Evolutionary conservation across 1,140 invertebrate genomes (phyloP).

Genomic region (Frieseomelitta varia): DNA sequence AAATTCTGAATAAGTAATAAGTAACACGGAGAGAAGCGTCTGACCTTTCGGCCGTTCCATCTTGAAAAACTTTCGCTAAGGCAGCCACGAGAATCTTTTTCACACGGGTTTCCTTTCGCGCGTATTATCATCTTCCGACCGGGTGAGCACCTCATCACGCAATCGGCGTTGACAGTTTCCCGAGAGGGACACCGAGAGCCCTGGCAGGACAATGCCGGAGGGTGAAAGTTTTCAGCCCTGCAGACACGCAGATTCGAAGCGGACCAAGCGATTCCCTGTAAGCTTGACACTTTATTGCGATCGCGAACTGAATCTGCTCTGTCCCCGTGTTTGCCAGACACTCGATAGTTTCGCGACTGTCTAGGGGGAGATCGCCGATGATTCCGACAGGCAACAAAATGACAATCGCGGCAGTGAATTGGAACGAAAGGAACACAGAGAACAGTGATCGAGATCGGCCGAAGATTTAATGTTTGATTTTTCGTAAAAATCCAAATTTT

Average conservation of each 20-base stretch:
- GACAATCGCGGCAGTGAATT: neutral
- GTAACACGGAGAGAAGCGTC: neutral
- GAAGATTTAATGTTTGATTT: too few species aligned
- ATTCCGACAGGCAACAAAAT: neutral
- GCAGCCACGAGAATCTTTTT: neutral
- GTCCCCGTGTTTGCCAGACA: slow-evolving; percentile 22
- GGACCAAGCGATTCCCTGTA: slow-evolving; percentile 39
- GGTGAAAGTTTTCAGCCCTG: slow-evolving; percentile 63
- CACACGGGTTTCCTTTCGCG: slow-evolving; percentile 15
- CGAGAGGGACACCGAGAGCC: slow-evolving; percentile 38
- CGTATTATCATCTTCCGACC: slow-evolving; percentile 39
- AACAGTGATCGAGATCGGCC: too few species aligned
- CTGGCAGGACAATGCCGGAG: slow-evolving; percentile 57
- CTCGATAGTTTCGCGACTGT: slow-evolving; percentile 37
- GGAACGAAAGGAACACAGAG: neutral
- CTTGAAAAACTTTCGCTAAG: neutral
- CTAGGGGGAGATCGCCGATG: slow-evolving; percentile 22
- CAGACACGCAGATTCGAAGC: slow-evolving; percentile 59
- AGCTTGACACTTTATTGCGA: slow-evolving; percentile 71
- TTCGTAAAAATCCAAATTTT: too few species aligned
- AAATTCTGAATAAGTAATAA: neutral
- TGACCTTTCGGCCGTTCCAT: too few species aligned
- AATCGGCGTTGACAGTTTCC: slow-evolving; percentile 37
- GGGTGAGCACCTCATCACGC: slow-evolving; percentile 24
- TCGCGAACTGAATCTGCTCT: slow-evolving; percentile 64